phyloP scores from a whole-genome alignment of 2,888 invertebrate species.

The Metellina segmentata region DNA sequence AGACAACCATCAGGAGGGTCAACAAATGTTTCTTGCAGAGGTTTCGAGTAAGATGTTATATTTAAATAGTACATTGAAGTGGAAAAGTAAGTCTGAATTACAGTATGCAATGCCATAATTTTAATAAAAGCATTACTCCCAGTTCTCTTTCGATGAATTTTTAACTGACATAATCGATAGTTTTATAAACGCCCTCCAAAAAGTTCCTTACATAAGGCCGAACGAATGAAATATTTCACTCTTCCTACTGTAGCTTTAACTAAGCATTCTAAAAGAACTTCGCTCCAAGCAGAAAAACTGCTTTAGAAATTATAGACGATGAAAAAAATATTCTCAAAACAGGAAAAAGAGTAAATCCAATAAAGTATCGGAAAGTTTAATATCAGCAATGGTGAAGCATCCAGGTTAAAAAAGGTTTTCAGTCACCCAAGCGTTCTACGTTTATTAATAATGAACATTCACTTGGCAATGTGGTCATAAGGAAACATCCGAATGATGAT shows the following conservation, averaged over 20 bases:
- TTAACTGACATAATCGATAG: neutral
- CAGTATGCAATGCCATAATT: neutral
- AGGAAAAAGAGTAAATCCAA: neutral
- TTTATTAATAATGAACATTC: slow-evolving; percentile 54
- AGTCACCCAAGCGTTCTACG: neutral
- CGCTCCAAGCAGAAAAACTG: neutral
- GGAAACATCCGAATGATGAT: slow-evolving; percentile 8
- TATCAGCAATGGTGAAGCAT: neutral
- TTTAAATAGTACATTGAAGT: no score
- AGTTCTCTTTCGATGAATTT: neutral
- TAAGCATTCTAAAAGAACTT: neutral
- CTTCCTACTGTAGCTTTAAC: neutral
- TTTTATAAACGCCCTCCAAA: neutral
- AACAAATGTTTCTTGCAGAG: no score
- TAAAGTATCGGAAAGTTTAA: neutral
- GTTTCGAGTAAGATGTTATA: no score
- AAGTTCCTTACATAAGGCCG: neutral
- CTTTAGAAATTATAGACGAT: neutral
- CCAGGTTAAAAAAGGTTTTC: neutral
- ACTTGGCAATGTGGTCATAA: slow-evolving; percentile 31
- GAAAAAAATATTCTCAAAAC: neutral
- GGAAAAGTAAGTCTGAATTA: no score
- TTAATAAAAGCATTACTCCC: neutral
- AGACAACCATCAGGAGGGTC: no score
- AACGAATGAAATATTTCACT: neutral